Evolutionary conservation across 2,888 invertebrate species (phyloP), one percentile per base, ranked within the genome.

Genomic region (Lottia gigantea): DNA sequence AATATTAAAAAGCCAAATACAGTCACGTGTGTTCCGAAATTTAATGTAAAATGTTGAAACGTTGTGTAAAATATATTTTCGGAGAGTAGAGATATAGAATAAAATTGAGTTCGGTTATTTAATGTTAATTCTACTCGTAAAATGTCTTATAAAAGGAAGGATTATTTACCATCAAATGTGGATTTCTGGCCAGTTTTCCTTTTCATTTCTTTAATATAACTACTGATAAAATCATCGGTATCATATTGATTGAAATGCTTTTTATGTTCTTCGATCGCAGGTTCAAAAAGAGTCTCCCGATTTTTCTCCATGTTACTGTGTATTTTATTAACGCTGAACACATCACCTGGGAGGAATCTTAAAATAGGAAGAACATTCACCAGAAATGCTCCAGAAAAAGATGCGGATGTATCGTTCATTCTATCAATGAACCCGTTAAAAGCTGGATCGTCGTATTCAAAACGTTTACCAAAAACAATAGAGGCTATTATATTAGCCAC

Each of bases 401-500:
- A 12, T 23, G 19, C 25, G 16, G 67, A 62, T 45, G 66, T 68
- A 11, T 66, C 67, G 2, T 71, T 64, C 31, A 75, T 49, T 6
- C 62, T 55, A 14, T 63, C 25, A 61, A 75, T 23, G 16, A 66
- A 68, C 25, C 70, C 65, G 14, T 62, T 61, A 61, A 76, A 71
- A 14, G 25, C 46, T 1, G 72, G 72, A 46, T 76, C 74, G 16
- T 63, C 70, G 55, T 70, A 71, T 15, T 74, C 73, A 25, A 72
- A 75, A 4, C 72, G 64, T 46, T 69, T 25, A 7, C 75, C 76
- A 23, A 72, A 70, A 16, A 69, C 63, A 45, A 76, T 70, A n/a
- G 71, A 68, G 19, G 71, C 66, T 49, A 73, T 71, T 1, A 71
- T 62, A 66, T 74, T 71, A 15, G 71, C 40, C 11, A 79, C 72